Percentiles rank a stretch among this genome's conserved stretches.
Conservation (phyloP, 2,113 vertebrate genomes). For the Campylomormyrus numenius region DNA sequence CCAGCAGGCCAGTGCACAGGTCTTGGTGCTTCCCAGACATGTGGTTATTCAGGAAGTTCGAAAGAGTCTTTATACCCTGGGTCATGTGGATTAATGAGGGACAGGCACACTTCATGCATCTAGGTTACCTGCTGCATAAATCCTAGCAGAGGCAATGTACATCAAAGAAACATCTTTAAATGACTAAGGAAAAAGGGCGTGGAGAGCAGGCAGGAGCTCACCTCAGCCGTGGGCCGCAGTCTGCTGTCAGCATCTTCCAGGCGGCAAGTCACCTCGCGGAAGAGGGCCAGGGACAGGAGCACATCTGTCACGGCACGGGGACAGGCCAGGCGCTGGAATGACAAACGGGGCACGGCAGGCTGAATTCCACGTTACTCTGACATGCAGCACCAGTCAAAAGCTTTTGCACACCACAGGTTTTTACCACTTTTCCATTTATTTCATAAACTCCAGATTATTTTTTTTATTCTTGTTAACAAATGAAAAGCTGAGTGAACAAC, state of each 20-base stretch:
- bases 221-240: slow-evolving; percentile 37
- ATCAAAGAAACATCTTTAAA: background rate
- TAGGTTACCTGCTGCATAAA: background rate
- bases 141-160: background rate
- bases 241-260: slow-evolving; percentile 28
- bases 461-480: no score
- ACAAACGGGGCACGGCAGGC: background rate
- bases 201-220: slow-evolving; percentile 20
- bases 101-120: background rate
- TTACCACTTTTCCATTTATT: no score
- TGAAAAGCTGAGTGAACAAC: no score
- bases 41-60: slow-evolving; percentile 31
- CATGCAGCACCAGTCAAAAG: no score
- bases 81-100: background rate
- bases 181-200: background rate
- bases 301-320: slow-evolving; percentile 14
- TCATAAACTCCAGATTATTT: no score
- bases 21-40: slow-evolving; percentile 19
- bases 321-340: slow-evolving; percentile 33
- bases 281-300: slow-evolving; percentile 50
- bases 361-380: background rate
- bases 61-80: slow-evolving; percentile 38
- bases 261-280: slow-evolving; percentile 53
- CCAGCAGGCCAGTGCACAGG: slow-evolving; percentile 53
- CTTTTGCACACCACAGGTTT: no score